Evolutionary conservation across 64 coral and sea anemone genomes (phyloP).

Genomic region (Montipora sp.): DNA sequence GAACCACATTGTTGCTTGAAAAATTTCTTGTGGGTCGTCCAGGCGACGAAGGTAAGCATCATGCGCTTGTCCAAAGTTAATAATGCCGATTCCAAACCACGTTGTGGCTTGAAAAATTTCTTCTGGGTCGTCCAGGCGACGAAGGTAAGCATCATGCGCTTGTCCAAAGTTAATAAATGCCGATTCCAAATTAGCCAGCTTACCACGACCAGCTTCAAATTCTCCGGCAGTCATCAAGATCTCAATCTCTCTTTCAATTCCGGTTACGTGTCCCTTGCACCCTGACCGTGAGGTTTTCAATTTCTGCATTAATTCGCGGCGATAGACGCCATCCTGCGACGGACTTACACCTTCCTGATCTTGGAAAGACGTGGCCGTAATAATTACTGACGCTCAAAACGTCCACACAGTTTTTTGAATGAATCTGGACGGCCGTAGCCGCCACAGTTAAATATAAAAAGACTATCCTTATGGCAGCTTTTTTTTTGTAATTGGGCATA

Average conservation of each 20-base stretch:
- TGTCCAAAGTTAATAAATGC: not conserved
- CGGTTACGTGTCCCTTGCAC: not conserved
- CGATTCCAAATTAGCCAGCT: not conserved
- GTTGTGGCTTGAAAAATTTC: not conserved
- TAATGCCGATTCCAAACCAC: not conserved
- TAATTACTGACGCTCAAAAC: not conserved
- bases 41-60: not conserved
- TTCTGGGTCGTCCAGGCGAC: not conserved
- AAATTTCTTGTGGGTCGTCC: not conserved
- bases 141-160: not conserved
- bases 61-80: not conserved
- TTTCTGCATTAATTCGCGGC: not conserved
- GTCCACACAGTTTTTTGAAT: conserved; percentile 8
- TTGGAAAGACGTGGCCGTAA: not conserved
- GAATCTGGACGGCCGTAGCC: not conserved
- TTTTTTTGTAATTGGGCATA: no score
- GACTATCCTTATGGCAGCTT: not conserved
- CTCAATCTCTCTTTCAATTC: not conserved
- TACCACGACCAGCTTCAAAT: not conserved
- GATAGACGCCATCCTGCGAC: not conserved
- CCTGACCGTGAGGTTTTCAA: not conserved
- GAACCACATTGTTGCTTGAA: not conserved
- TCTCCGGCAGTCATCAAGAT: not conserved
- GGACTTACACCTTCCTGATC: not conserved
- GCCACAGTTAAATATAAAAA: not conserved